Evolutionary conservation across 1,140 invertebrate genomes (phyloP).

Genomic region (Adelges cooleyi): DNA sequence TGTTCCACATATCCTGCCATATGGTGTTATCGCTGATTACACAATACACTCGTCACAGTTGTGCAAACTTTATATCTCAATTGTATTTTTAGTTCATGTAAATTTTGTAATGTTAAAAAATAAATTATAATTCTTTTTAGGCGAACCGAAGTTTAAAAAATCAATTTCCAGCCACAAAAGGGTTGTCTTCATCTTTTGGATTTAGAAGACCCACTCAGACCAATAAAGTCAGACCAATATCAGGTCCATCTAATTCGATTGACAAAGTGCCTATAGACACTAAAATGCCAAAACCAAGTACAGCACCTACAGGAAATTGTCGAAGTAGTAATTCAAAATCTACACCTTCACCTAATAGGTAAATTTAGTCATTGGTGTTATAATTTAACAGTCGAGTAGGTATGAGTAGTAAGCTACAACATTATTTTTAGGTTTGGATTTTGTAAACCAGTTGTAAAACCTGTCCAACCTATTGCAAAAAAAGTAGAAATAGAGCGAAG

Average conservation of each 20-base stretch:
- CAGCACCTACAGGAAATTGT: neutral
- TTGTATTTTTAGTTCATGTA: neutral
- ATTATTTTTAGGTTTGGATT: constrained; percentile 14
- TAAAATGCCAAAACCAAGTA: neutral
- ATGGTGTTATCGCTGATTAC: neutral
- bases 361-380: too few species aligned
- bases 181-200: constrained; percentile 12
- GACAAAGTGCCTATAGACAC: neutral
- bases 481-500: constrained; percentile 13
- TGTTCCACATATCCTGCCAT: neutral
- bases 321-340: neutral
- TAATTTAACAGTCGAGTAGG: too few species aligned
- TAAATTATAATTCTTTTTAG: neutral
- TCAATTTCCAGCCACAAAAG: neutral
- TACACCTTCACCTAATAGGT: constrained; percentile 18
- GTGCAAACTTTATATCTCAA: neutral
- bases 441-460: constrained; percentile 14
- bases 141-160: neutral
- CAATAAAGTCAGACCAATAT: constrained; percentile 8
- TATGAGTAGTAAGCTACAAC: too few species aligned
- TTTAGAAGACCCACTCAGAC: constrained; percentile 4
- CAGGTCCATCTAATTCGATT: neutral
- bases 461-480: neutral
- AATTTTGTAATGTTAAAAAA: neutral
- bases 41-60: constrained; percentile 9